Conservation (phyloP, 2,797 vertebrate genomes). For the Discoglossus pictus region DNA sequence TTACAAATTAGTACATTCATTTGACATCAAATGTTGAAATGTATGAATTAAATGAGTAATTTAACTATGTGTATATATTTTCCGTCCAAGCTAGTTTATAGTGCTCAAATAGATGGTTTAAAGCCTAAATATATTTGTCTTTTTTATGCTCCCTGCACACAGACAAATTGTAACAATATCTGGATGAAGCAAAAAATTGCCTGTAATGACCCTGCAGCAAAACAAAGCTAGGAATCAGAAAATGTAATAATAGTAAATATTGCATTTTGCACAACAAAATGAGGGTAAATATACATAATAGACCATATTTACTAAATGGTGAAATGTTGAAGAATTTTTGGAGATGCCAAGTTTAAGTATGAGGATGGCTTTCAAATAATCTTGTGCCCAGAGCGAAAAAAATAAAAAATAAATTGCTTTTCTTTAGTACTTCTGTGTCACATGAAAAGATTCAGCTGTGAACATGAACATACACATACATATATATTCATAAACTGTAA, state of each 20-base stretch:
- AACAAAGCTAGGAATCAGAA: conserved; percentile 11
- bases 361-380: no score
- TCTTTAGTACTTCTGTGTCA: no score
- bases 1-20: conserved; percentile 37
- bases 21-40: conserved; percentile 42
- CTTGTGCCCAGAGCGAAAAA: no score
- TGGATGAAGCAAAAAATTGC: conserved; percentile 4
- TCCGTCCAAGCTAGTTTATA: conserved; percentile 17
- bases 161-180: conserved; percentile 14
- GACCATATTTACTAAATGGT: no score
- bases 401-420: no score
- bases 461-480: no score
- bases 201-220: conserved; percentile 9
- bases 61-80: conserved; percentile 29
- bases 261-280: conserved; percentile 14
- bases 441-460: no score
- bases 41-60: conserved; percentile 45
- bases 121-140: conserved; percentile 21
- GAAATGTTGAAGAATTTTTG: no score
- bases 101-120: conserved; percentile 1
- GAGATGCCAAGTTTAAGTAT: no score
- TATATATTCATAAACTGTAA: conserved; percentile 15
- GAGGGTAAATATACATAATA: no score
- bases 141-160: background rate
- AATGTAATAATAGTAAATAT: conserved; percentile 8